Evolutionary conservation across 2,888 invertebrate genomes (phyloP).

Genomic region (Cryptosula pallasiana): DNA sequence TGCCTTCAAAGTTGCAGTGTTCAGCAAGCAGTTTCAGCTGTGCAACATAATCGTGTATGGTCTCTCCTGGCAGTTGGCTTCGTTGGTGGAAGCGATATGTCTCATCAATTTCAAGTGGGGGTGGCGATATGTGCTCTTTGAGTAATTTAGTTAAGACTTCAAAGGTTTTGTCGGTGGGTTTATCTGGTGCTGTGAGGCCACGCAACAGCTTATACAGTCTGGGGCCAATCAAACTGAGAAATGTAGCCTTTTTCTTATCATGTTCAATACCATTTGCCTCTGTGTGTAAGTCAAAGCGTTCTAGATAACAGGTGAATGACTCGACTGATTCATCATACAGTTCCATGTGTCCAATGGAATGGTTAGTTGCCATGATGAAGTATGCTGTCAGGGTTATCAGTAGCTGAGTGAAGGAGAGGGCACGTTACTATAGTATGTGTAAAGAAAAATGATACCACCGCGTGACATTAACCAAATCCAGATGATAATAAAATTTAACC

Average conservation of each 20-base stretch:
- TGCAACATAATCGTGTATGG: neutral
- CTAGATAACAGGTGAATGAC: neutral
- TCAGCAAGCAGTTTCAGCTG: neutral
- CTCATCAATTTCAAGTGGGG: neutral
- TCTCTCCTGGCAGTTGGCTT: neutral
- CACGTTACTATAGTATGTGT: neutral
- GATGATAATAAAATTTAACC: no score
- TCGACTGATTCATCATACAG: neutral
- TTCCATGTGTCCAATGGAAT: neutral
- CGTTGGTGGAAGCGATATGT: neutral
- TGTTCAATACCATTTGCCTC: neutral
- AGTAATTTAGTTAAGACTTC: neutral
- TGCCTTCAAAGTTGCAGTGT: neutral
- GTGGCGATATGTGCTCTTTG: neutral
- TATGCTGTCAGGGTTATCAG: neutral
- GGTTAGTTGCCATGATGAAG: no score
- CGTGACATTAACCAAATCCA: no score
- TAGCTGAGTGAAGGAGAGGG: neutral
- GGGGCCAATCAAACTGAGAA: neutral
- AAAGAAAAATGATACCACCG: neutral
- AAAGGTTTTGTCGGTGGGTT: neutral
- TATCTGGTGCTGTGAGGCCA: neutral
- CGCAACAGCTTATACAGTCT: neutral
- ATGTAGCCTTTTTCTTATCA: neutral
- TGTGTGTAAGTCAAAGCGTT: neutral